Percentiles rank a stretch among this genome's conserved stretches.
These are phyloP conservation scores for Cyprinodon variegatus DNA, from an alignment of 2,113 vertebrate genomes.

Conservation along the genomic window DNA sequence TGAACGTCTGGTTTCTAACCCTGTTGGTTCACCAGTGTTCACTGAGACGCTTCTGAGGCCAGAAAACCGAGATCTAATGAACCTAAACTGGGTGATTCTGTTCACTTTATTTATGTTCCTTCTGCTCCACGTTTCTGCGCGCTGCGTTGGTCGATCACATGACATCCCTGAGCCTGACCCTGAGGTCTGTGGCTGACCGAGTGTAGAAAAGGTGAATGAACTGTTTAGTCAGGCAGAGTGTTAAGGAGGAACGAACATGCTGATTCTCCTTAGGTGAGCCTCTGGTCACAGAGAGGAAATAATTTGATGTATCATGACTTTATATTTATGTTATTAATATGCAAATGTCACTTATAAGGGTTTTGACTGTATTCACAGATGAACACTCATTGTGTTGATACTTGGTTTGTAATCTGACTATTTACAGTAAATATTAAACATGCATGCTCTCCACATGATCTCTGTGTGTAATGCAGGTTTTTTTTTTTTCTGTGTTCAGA, in stretches of 20 bases:
- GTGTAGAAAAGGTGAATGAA: neutral
- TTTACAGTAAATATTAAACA: slow-evolving; percentile 16
- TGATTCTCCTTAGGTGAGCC: neutral
- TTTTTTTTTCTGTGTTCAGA: neutral
- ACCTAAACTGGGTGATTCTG: no score
- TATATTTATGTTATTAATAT: slow-evolving; percentile 5
- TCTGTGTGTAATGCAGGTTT: neutral
- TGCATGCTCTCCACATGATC: slow-evolving; percentile 10
- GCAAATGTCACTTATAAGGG: neutral
- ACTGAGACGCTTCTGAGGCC: no score
- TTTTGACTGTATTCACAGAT: slow-evolving; percentile 7
- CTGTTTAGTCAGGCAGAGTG: neutral
- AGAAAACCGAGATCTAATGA: no score
- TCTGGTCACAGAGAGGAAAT: no score
- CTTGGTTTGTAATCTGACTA: slow-evolving; percentile 16
- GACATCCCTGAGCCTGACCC: no score
- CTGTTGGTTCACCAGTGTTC: no score
- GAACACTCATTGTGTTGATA: slow-evolving; percentile 7
- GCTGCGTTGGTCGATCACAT: neutral
- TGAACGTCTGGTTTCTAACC: no score
- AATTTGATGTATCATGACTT: neutral
- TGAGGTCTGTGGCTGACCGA: neutral
- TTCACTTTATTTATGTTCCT: no score
- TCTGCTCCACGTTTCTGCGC: neutral
- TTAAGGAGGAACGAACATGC: neutral